phyloP scores from a whole-genome alignment of 2,888 invertebrate species.

The Criorhina ranunculi region DNA sequence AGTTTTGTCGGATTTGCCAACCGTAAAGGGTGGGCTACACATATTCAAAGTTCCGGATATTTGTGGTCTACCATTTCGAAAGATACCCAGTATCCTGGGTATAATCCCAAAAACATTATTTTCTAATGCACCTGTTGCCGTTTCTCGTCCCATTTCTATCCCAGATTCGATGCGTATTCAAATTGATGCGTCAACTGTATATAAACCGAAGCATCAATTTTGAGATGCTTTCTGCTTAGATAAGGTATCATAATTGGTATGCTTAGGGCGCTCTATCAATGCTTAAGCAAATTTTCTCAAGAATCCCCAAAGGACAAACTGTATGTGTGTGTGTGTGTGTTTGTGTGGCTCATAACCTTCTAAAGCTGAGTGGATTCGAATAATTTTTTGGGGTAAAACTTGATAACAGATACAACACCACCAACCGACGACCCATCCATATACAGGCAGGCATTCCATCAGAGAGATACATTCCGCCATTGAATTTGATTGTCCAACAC shows the following conservation, averaged over 20 bases:
- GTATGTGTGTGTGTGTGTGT: slow-evolving; percentile 5
- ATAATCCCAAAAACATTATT: not conserved
- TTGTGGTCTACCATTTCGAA: too few relatives aligned
- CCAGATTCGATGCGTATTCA: slow-evolving; percentile 29
- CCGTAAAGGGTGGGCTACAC: not conserved
- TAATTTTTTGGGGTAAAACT: slow-evolving; percentile 20
- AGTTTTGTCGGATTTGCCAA: not conserved
- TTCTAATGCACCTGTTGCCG: slow-evolving; percentile 64
- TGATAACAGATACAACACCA: slow-evolving; percentile 28
- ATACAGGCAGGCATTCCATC: not conserved
- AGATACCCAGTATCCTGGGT: too few relatives aligned
- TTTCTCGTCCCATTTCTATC: not conserved
- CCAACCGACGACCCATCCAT: not conserved
- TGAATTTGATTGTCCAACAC: slow-evolving; percentile 38
- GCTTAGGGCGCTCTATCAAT: slow-evolving; percentile 69
- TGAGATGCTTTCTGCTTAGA: slow-evolving; percentile 61
- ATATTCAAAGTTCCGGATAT: too few relatives aligned
- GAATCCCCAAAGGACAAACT: not conserved
- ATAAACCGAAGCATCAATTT: slow-evolving; percentile 64
- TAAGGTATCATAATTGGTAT: slow-evolving; percentile 71
- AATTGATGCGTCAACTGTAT: slow-evolving; percentile 70
- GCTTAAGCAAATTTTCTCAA: slow-evolving; percentile 60
- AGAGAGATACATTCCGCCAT: not conserved
- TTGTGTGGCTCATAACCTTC: not conserved
- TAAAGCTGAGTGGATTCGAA: slow-evolving; percentile 27